These are phyloP conservation scores for Electrona antarctica DNA, from an alignment of 2,113 vertebrate genomes.

Conservation along the genomic window DNA sequence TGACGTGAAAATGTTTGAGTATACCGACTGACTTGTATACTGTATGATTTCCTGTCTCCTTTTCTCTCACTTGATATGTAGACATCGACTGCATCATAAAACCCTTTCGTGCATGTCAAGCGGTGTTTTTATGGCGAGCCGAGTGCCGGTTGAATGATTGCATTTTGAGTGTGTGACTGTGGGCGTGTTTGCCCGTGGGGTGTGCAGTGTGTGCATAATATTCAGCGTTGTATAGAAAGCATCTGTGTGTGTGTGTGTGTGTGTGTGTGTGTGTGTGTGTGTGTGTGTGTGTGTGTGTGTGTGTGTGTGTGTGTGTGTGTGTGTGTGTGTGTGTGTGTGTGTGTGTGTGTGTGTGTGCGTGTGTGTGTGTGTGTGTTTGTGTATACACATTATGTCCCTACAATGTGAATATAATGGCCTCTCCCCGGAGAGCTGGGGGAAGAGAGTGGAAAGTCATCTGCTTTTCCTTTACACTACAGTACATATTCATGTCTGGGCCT, in stretches of 20 bases:
- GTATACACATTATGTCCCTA: slow-evolving; percentile 24
- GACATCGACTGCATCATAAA: slow-evolving; percentile 30
- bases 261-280: slow-evolving; percentile 28
- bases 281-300: slow-evolving; percentile 7
- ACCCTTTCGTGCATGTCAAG: slow-evolving; percentile 45
- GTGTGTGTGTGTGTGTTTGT: slow-evolving; percentile 3
- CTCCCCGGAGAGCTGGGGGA: slow-evolving; percentile 28
- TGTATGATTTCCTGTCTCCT: not conserved
- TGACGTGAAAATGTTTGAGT: too few relatives aligned
- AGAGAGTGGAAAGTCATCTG: slow-evolving; percentile 40
- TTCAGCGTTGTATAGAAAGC: not conserved
- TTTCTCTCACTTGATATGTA: slow-evolving; percentile 39
- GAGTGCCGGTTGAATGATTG: too few relatives aligned
- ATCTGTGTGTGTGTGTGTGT: slow-evolving; percentile 8
- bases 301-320: not conserved
- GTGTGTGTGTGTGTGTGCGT: slow-evolving; percentile 3
- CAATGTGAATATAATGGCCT: slow-evolving; percentile 46
- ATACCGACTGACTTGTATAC: too few relatives aligned
- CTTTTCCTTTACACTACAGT: slow-evolving; percentile 9
- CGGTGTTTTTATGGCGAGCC: slow-evolving; percentile 1
- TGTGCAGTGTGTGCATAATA: not conserved
- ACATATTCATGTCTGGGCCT: slow-evolving; percentile 49
- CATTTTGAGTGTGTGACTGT: slow-evolving; percentile 25
- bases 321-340: slow-evolving; percentile 36
- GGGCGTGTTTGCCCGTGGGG: slow-evolving; percentile 16